Conservation (phyloP, 2,113 vertebrate genomes). For the Heloderma charlesbogerti region DNA sequence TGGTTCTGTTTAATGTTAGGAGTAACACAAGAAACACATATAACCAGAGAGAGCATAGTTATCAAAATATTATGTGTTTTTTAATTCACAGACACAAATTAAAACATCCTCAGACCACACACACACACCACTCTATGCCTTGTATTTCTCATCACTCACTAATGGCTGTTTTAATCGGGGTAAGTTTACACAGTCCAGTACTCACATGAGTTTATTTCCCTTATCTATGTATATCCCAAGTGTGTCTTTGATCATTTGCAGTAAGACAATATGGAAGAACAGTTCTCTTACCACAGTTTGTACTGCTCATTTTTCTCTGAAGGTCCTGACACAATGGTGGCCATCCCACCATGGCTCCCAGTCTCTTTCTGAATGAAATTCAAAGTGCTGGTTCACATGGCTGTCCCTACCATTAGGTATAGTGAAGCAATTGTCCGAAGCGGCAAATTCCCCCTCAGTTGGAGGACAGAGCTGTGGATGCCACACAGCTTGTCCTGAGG, state of each 20-base stretch:
- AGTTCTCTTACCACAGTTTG: no score
- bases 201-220: not conserved
- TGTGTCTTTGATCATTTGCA: no score
- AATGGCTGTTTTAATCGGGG: not conserved
- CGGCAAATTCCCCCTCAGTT: no score
- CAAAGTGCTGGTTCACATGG: not conserved
- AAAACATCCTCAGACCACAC: conserved; percentile 23
- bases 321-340: no score
- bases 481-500: not conserved
- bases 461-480: not conserved
- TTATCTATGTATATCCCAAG: not conserved
- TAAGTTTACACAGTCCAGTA: not conserved
- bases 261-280: not conserved
- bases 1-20: conserved; percentile 59
- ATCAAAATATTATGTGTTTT: not conserved
- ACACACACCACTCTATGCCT: fast-evolving
- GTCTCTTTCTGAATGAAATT: not conserved
- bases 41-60: conserved; percentile 29
- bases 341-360: not conserved
- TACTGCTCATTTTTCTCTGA: not conserved
- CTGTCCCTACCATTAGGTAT: not conserved
- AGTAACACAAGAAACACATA: not conserved
- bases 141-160: conserved; percentile 34
- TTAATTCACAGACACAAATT: not conserved
- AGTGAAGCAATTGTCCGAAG: not conserved